Base-by-base conservation (phyloP, 2,888 invertebrate genomes). In the Ptilodon capucinus region DNA sequence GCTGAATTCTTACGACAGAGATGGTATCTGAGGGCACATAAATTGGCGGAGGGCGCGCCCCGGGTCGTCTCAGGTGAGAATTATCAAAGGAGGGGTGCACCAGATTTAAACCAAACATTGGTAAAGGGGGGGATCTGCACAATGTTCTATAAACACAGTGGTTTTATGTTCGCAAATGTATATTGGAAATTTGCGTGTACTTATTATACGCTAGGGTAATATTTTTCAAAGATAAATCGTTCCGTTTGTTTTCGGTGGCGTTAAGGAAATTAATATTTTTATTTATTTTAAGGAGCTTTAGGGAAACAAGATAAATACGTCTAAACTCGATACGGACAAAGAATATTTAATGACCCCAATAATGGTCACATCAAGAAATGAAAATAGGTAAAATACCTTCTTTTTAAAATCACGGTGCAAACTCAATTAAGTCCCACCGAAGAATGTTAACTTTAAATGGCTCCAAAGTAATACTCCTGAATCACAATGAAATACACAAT, bases 51-150 rank as follows among this genome's bases (percentile, higher is more conserved):
- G 76, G 71, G 69, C 8, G 40, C 64, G 68, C 73, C 65, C 57
- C 60, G 57, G 74, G 71, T 71, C 62, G 61, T 53, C 48, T 68
- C 90, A 91, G 90, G 90, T 91, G 90, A 89, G 85, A 90, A 91
- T 91, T 88, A 88, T 88, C 86, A 84, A 74, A 72, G 79, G 84
- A 84, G 86, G 80, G 65, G 54, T 25, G 40, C 54, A 59, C 70
- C 85, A 81, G 85, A 86, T 85, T 84, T 82, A 79, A 87, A 84
- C 81, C 85, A 86, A 86, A 88, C 88, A 86, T 81, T 65, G 69
- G 70, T 61, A 58, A 64, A 59, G 60, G 66, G 34, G 47, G 54
- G 50, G 57, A 68, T 64, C 57, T 62, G 57, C 51, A 59, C 54
- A 61, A 51, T 54, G 54, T 54, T 57, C 47, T 57, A 48, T 56